Percentiles rank a stretch among this genome's conserved stretches.
These are phyloP conservation scores for Okamejei kenojei DNA, from an alignment of 2,797 vertebrate species.

Conservation along the genomic window DNA sequence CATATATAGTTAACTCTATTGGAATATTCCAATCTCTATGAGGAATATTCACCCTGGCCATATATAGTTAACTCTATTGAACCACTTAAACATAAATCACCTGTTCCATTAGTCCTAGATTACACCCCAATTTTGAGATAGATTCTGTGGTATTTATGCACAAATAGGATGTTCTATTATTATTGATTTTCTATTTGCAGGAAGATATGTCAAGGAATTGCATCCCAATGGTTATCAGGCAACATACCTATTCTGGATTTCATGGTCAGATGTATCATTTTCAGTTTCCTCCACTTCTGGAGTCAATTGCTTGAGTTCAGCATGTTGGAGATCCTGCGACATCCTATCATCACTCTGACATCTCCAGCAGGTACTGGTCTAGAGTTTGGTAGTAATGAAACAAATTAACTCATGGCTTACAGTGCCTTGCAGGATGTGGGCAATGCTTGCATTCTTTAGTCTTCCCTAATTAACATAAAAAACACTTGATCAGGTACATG, in stretches of 20 bases:
- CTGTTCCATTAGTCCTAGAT: background rate
- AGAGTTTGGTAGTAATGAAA: background rate
- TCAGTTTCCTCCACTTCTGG: background rate
- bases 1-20: background rate
- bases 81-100: background rate
- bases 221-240: background rate
- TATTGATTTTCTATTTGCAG: background rate
- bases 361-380: background rate
- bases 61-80: background rate
- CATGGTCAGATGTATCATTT: background rate
- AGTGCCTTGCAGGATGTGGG: too few relatives aligned
- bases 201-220: background rate
- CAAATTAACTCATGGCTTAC: background rate
- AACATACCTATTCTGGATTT: background rate
- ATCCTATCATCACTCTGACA: background rate
- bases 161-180: background rate
- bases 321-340: background rate
- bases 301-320: too few relatives aligned
- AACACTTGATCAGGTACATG: too few relatives aligned
- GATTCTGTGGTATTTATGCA: background rate
- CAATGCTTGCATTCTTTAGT: too few relatives aligned
- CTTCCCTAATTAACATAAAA: too few relatives aligned
- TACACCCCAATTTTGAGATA: background rate
- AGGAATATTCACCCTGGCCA: background rate
- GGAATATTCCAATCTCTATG: too few relatives aligned